A percentile compares a stretch with the other conserved stretches of the same genome.
Evolutionary conservation across 2,113 vertebrate genomes (phyloP).

Genomic region (Gallinago media): DNA sequence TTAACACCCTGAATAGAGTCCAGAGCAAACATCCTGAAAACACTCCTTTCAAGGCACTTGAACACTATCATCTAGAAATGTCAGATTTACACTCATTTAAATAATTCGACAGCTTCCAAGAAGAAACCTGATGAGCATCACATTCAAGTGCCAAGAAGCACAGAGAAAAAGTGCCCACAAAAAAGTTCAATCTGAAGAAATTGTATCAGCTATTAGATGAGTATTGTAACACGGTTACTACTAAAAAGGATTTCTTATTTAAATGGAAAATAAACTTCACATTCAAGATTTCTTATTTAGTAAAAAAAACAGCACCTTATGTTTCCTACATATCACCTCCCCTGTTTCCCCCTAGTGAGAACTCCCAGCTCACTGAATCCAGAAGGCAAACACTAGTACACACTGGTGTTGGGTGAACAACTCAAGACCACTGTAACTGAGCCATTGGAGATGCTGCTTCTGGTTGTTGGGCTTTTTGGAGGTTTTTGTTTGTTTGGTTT

Average conservation of each 20-base stretch:
- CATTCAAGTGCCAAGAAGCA: conserved; percentile 60
- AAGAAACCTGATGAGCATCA: conserved; percentile 20
- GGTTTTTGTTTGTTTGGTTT: background rate
- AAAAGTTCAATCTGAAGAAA: conserved; percentile 19
- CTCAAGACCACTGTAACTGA: background rate
- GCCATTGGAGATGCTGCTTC: background rate
- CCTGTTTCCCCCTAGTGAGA: background rate
- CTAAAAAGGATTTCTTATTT: background rate
- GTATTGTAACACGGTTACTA: conserved; percentile 15
- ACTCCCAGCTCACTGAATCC: background rate
- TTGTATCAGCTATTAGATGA: conserved; percentile 28
- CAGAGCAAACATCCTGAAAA: conserved; percentile 28
- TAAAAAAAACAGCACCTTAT: background rate
- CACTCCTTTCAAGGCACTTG: conserved; percentile 1
- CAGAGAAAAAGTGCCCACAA: conserved; percentile 46
- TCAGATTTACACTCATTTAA: conserved; percentile 59
- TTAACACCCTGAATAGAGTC: conserved; percentile 48
- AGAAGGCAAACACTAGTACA: background rate
- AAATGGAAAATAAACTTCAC: conserved; percentile 45
- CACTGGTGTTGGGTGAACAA: background rate
- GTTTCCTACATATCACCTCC: background rate
- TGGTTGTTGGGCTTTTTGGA: background rate
- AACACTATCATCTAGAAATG: conserved; percentile 25
- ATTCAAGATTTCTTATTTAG: background rate
- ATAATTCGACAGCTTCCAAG: conserved; percentile 62